Evolutionary conservation across 2,797 vertebrate species (phyloP).

Genomic region (Adrianichthys oophorus): DNA sequence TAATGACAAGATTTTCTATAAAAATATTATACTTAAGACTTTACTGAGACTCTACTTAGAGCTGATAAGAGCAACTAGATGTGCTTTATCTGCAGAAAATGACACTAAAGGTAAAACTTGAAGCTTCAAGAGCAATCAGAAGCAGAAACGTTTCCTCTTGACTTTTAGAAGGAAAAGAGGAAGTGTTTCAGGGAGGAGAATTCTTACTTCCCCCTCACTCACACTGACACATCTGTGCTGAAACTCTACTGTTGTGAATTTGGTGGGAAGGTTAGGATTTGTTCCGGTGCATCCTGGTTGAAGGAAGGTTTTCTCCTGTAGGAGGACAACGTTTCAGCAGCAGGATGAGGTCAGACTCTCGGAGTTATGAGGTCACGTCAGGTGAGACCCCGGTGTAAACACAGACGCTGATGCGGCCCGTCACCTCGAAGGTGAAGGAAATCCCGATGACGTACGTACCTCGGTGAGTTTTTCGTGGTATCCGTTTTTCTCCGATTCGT

Average conservation of each 20-base stretch:
- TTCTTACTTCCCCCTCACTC: neutral
- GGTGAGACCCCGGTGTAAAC: neutral
- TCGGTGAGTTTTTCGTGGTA: slow-evolving; percentile 29
- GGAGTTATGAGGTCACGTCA: slow-evolving; percentile 2
- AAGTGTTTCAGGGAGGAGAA: slow-evolving; percentile 37
- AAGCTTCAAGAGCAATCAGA: neutral
- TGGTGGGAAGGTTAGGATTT: neutral
- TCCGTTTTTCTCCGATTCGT: slow-evolving; percentile 40
- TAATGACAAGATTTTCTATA: no score
- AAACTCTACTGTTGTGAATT: neutral
- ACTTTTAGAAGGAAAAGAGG: slow-evolving; percentile 5
- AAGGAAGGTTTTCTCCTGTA: no score
- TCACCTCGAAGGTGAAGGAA: neutral
- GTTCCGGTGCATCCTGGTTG: no score
- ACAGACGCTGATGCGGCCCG: neutral
- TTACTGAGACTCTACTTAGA: no score
- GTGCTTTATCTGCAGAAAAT: no score
- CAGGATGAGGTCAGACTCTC: no score
- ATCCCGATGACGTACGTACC: slow-evolving; percentile 41
- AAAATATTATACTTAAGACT: no score
- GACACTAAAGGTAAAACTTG: neutral
- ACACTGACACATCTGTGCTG: neutral
- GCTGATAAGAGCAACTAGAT: no score
- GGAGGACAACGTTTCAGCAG: no score
- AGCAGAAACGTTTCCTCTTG: neutral